Conservation (phyloP, 2,113 vertebrate species). For the Tauraco erythrolophus region DNA sequence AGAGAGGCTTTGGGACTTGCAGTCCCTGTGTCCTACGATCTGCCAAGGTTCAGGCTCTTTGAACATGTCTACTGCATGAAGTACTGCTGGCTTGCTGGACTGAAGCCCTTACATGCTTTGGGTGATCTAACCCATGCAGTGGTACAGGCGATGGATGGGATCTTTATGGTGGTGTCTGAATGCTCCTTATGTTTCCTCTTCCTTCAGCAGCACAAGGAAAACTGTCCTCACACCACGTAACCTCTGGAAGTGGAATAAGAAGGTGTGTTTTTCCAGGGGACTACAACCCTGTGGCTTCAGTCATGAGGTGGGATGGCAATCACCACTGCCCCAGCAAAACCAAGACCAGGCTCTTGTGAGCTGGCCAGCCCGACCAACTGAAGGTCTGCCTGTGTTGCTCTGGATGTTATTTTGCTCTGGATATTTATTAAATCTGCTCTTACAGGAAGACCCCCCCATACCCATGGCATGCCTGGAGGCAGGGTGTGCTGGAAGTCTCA, state of each 20-base stretch:
- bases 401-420: neutral
- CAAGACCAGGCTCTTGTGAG: neutral
- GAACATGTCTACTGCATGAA: neutral
- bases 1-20: neutral
- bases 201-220: neutral
- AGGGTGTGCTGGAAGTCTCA: neutral
- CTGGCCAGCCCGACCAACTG: neutral
- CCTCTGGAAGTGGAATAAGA: neutral
- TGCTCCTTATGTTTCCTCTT: neutral
- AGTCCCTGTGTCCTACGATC: fast-evolving
- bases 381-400: neutral
- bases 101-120: neutral
- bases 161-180: fast-evolving
- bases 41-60: neutral
- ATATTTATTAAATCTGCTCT: neutral
- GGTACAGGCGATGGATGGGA: fast-evolving
- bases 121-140: neutral
- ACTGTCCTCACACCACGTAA: neutral
- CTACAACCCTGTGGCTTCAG: neutral
- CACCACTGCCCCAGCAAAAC: neutral
- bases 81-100: neutral
- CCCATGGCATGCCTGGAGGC: neutral
- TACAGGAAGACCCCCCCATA: neutral
- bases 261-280: neutral
- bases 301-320: neutral